Evolutionary conservation across 2,113 vertebrate genomes (phyloP), one percentile per base, ranked within the genome.

Genomic region (Indri indri): DNA sequence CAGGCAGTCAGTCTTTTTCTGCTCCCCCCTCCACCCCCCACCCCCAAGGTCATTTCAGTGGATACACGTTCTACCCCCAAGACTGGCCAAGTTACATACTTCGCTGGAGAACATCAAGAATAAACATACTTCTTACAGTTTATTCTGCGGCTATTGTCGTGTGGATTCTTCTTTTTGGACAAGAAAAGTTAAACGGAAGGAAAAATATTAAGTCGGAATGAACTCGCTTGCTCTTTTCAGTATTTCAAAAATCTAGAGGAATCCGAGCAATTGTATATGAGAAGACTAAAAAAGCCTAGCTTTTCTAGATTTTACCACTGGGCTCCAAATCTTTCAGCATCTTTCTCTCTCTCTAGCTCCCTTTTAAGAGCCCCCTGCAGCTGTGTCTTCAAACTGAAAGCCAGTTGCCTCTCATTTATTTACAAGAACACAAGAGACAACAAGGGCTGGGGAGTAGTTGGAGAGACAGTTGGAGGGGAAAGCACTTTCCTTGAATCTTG

Each of bases 361-460:
- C 80, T 82, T 27, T 50, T 20, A 81, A 94, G 87, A 93, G 74
- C 63, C 76, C 89, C 59, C 94, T 37, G 12, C 96, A 34, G 94
- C 86, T 92, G 96, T 63, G 84, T 61, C 82, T 96, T 92, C 52
- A 30, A 22, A 86, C 4, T 61, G 70, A 95, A 96, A 34, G 68
- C 85, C 77, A 50, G 54, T 88, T 14, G 81, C 96, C 73, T 45
- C 95, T 70, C 32, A 20, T 85, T 90, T 27, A 73, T 95, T 87
- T 45, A 96, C 52, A 57, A 76, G 80, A 59, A 76, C 94, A 90
- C 81, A 37, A 65, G 95, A 90, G 80, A 95, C 96, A 66, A 37
- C 89, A 73, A 93, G 92, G 74, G 61, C 42, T 0, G 32, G 85
- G 97, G 92, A 95, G 79, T 95, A 93, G 98, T 73, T 32, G 87